Evolutionary conservation across 2,797 vertebrate genomes (phyloP).

Genomic region (Serranus cabrilla): DNA sequence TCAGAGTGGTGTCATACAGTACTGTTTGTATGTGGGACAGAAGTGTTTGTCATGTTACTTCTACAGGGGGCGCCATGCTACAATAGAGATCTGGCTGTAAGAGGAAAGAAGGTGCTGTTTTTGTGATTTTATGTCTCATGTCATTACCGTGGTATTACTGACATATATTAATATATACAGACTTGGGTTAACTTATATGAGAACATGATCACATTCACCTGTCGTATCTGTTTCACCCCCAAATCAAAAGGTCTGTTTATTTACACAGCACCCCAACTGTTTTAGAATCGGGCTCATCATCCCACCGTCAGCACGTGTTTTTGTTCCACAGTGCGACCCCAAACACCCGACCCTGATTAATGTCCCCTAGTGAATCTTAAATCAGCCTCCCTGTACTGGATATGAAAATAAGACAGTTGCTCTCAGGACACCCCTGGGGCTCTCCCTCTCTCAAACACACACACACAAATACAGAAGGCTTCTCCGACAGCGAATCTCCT

Average conservation of each 20-base stretch:
- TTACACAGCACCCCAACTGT: too few relatives aligned
- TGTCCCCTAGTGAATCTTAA: not conserved
- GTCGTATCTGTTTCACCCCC: not conserved
- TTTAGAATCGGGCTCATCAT: not conserved
- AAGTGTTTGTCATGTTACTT: not conserved
- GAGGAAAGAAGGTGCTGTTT: not conserved
- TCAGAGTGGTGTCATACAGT: not conserved
- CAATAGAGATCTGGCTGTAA: not conserved
- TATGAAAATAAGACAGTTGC: slow-evolving; percentile 11
- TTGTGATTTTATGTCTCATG: not conserved
- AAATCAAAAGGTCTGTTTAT: not conserved
- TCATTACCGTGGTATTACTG: not conserved
- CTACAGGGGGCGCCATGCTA: slow-evolving; percentile 45
- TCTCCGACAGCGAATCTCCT: slow-evolving; percentile 1
- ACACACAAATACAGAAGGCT: slow-evolving; percentile 9
- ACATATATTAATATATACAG: not conserved
- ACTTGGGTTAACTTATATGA: not conserved
- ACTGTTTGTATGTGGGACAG: not conserved
- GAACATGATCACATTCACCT: not conserved
- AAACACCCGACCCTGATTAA: not conserved
- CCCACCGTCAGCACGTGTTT: not conserved
- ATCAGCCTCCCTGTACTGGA: not conserved
- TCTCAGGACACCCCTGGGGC: not conserved
- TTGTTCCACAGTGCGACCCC: not conserved
- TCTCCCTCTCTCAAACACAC: not conserved